Evolutionary conservation across 2,797 vertebrate species (phyloP).

Genomic region (Danio aesculapii): DNA sequence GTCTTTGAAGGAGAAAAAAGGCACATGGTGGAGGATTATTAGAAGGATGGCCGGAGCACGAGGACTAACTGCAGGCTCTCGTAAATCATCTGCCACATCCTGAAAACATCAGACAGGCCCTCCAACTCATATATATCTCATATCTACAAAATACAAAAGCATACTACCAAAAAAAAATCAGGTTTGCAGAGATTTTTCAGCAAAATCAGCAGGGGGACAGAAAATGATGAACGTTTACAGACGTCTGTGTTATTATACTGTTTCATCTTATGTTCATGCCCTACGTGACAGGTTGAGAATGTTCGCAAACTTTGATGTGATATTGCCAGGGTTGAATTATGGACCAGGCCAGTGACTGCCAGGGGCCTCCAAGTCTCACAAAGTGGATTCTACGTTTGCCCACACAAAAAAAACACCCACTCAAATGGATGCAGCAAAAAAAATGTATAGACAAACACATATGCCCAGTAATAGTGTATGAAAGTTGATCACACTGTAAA

Average conservation of each 20-base stretch:
- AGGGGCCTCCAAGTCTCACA: not conserved
- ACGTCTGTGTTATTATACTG: conserved; percentile 26
- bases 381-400: not conserved
- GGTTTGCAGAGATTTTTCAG: conserved; percentile 33
- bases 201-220: conserved; percentile 1
- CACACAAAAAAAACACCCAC: not conserved
- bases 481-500: too few species aligned
- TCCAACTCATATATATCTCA: not conserved
- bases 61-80: conserved; percentile 53
- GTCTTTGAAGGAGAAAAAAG: conserved; percentile 26
- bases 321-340: conserved; percentile 14
- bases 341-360: not conserved
- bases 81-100: conserved; percentile 66
- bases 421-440: too few species aligned
- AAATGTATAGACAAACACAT: too few species aligned
- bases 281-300: not conserved
- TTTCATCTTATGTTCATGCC: conserved; percentile 24
- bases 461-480: too few species aligned
- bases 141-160: conserved; percentile 40
- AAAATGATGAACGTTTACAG: conserved; percentile 30
- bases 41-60: conserved; percentile 7
- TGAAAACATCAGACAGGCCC: conserved; percentile 53
- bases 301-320: conserved; percentile 22
- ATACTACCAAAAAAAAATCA: conserved; percentile 46
- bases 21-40: conserved; percentile 34